Conservation (phyloP, 64 coral and sea anemone species). For the Dendronephthya gigantea region DNA sequence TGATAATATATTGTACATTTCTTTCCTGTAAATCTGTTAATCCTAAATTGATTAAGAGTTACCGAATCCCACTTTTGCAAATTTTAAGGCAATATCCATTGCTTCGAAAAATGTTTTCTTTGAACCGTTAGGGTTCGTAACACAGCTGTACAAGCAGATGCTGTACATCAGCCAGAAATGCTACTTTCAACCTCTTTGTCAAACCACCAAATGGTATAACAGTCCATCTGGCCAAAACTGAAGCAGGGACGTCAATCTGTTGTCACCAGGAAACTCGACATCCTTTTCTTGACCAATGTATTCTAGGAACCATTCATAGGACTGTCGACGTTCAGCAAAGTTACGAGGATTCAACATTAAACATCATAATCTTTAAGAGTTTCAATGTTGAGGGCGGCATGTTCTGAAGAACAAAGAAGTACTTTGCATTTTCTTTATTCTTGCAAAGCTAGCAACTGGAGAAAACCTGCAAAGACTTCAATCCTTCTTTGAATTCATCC, state of each 20-base stretch:
- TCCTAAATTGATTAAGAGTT: too few relatives aligned
- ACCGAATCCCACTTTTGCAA: too few relatives aligned
- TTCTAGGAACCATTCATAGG: constrained; percentile 5
- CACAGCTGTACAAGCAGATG: too few relatives aligned
- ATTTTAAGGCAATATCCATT: too few relatives aligned
- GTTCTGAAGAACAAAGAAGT: not conserved
- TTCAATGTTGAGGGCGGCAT: not conserved
- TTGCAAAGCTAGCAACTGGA: not conserved
- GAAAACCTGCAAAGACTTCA: not conserved
- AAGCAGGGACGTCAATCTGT: constrained; percentile 13
- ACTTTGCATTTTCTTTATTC: not conserved
- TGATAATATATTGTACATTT: too few relatives aligned
- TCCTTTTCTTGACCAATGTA: constrained; percentile 3
- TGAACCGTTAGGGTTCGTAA: too few relatives aligned
- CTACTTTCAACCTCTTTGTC: too few relatives aligned
- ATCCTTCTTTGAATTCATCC: not conserved
- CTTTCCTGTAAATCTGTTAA: too few relatives aligned
- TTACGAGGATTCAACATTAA: not conserved
- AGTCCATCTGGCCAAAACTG: constrained; percentile 20
- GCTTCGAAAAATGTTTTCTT: too few relatives aligned
- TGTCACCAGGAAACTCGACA: constrained; percentile 4
- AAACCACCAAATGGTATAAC: constrained; percentile 11
- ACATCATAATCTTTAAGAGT: constrained; percentile 11
- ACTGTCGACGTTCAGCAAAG: not conserved
- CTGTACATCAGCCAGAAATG: too few relatives aligned